A percentile compares a stretch with the other conserved stretches of the same genome.
Evolutionary conservation across 2,888 invertebrate genomes (phyloP).

Genomic region (Troides oblongomaculatus): DNA sequence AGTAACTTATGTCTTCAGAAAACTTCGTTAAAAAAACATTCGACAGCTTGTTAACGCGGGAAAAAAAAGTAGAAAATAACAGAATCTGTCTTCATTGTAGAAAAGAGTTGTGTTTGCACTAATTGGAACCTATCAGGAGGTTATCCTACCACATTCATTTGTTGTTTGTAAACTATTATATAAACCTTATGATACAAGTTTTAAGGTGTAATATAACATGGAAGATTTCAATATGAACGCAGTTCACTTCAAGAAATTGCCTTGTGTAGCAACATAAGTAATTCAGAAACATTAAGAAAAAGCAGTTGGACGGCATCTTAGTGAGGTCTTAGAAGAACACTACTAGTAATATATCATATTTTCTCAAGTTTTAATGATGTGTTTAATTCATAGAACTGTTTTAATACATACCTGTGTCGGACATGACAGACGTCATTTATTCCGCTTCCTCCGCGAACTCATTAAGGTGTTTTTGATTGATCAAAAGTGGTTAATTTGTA

Average conservation of each 20-base stretch:
- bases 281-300: slow-evolving; percentile 59
- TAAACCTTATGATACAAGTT: slow-evolving; percentile 32
- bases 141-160: slow-evolving; percentile 10
- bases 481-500: slow-evolving; percentile 32
- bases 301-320: slow-evolving; percentile 38
- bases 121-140: slow-evolving; percentile 47
- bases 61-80: slow-evolving; percentile 20
- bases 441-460: slow-evolving; percentile 41
- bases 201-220: slow-evolving; percentile 30
- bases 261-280: slow-evolving; percentile 36
- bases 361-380: slow-evolving; percentile 60
- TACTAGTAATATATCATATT: slow-evolving; percentile 62
- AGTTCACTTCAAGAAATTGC: slow-evolving; percentile 34
- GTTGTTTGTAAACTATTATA: slow-evolving; percentile 37
- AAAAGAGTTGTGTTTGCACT: slow-evolving; percentile 55
- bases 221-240: background rate
- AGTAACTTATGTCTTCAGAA: slow-evolving; percentile 9
- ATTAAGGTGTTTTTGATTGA: slow-evolving; percentile 42
- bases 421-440: slow-evolving; percentile 40
- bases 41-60: slow-evolving; percentile 5
- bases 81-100: slow-evolving; percentile 54
- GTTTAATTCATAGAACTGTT: slow-evolving; percentile 53
- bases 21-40: slow-evolving; percentile 1
- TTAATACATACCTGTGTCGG: slow-evolving; percentile 44
- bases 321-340: slow-evolving; percentile 35